Evolutionary conservation across 1,140 invertebrate genomes (phyloP), one percentile per base, ranked within the genome.

Genomic region (Papilio helenus): DNA sequence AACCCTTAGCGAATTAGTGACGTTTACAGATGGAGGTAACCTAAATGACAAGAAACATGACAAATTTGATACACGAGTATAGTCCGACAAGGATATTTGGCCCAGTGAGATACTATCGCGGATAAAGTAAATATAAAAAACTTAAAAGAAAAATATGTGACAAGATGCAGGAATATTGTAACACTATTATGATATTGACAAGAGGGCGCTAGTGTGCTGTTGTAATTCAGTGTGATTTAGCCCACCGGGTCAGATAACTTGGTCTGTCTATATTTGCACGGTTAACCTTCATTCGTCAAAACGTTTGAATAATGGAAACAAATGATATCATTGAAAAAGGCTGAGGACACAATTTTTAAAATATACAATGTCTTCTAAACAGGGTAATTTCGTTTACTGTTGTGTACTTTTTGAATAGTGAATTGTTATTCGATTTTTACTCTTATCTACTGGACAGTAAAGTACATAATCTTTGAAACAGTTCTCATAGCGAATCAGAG

Each of bases 351-450:
- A 90, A 90, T 92, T 93, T 92, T 93, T 89, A 92, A 89, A 88
- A 92, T 94, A 93, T 94, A 94, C 93, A 94, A 94, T 93, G 93
- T 94, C 91, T 93, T 93, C 88, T 91, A 82, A 92, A 94, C 92
- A 94, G 92, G 92, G 92, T 94, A 94, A 89, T 91, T 92, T 94
- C 74, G 82, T 94, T 94, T 93, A 92, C 86, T 93, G 92, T 94
- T 94, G 90, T 87, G 87, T 92, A 88, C 82, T 84, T 89, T 92
- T 90, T 89, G 85, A 89, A 88, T 89, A 92, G 87, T 85, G 84
- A 86, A 88, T 92, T 92, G 90, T 93, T 93, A 85, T 88, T 91
- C 89, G 86, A 93, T 92, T 92, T 92, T 91, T 89, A 92, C 87
- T 86, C 87, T 87, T 85, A 78, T 82, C 84, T 82, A 82, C 78